Evolutionary conservation across 2,797 vertebrate genomes (phyloP).

Genomic region (Intellagama lesueurii): DNA sequence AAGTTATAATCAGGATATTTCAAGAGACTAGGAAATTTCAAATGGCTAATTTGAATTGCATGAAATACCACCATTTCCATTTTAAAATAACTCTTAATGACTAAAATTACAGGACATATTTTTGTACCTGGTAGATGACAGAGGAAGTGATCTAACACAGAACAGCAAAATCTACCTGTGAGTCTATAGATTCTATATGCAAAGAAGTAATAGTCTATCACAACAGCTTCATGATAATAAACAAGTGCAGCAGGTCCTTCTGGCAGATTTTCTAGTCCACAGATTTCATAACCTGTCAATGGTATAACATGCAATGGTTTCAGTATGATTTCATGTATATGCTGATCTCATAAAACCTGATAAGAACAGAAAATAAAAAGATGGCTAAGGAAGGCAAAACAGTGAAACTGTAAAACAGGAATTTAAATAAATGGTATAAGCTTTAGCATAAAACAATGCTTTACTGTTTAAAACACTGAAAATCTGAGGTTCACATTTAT

Average conservation of each 20-base stretch:
- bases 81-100: no score
- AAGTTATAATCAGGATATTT: no score
- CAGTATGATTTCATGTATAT: not conserved
- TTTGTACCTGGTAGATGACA: slow-evolving; percentile 89
- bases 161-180: slow-evolving; percentile 89
- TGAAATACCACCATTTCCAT: no score
- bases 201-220: slow-evolving; percentile 93
- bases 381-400: not conserved
- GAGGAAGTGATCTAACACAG: slow-evolving; percentile 89
- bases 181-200: slow-evolving; percentile 84
- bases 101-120: not conserved
- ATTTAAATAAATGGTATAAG: not conserved
- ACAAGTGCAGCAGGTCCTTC: slow-evolving; percentile 89
- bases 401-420: not conserved
- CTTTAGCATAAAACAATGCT: not conserved
- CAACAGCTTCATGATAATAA: slow-evolving; percentile 91
- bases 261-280: slow-evolving; percentile 90
- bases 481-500: not conserved
- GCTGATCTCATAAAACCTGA: not conserved
- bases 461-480: not conserved
- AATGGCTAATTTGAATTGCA: no score
- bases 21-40: no score
- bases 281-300: slow-evolving; percentile 88
- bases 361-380: not conserved
- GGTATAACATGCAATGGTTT: slow-evolving; percentile 22